Percentiles rank a stretch among this genome's conserved stretches.
Evolutionary conservation across 2,888 invertebrate genomes (phyloP).

Genomic region (Dichetophora obliterata): DNA sequence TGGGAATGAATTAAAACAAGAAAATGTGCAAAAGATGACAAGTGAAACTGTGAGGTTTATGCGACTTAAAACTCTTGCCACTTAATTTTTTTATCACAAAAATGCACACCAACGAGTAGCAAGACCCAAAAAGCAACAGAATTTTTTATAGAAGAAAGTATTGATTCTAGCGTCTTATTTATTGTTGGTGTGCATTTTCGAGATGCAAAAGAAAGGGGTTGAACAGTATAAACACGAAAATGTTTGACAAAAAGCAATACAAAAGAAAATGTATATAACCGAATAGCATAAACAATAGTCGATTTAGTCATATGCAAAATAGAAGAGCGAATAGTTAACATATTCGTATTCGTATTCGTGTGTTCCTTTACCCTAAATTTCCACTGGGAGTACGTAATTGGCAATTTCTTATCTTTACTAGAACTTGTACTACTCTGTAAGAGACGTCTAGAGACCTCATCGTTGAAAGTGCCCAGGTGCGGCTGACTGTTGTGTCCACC

Average conservation of each 20-base stretch:
- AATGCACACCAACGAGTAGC: no score
- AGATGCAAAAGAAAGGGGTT: no score
- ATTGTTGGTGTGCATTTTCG: no score
- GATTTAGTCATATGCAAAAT: slow-evolving; percentile 32
- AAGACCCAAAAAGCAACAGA: no score
- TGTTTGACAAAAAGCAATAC: not conserved
- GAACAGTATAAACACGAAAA: no score
- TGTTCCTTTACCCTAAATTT: slow-evolving; percentile 73
- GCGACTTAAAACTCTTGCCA: no score
- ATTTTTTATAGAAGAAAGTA: no score
- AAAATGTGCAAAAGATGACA: not conserved
- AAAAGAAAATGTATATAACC: not conserved
- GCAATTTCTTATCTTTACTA: slow-evolving; percentile 71
- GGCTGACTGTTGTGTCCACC: slow-evolving; percentile 47
- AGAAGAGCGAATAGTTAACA: slow-evolving; percentile 5
- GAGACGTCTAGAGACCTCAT: slow-evolving; percentile 73
- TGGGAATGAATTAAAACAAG: not conserved
- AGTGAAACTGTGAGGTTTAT: not conserved
- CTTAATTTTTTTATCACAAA: no score
- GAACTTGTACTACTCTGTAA: slow-evolving; percentile 68
- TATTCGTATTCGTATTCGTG: not conserved
- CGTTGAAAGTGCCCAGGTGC: slow-evolving; percentile 52
- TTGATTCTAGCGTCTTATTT: no score
- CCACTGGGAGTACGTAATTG: slow-evolving; percentile 75
- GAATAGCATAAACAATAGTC: no score